Evolutionary conservation across 2,797 vertebrate genomes (phyloP).

Genomic region (Sarcophilus harrisii): DNA sequence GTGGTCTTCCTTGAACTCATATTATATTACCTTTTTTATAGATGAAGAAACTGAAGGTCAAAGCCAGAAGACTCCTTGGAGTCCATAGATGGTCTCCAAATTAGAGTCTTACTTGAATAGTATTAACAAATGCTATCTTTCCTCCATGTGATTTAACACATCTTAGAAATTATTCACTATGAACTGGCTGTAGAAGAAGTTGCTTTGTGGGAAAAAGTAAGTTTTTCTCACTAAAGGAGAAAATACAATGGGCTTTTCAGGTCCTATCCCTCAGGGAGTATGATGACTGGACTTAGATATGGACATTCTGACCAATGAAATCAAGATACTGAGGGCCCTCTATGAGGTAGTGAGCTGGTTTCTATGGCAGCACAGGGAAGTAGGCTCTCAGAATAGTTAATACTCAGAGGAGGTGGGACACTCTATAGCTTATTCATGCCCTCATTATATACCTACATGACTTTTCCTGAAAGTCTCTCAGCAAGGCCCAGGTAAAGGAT

Average conservation of each 20-base stretch:
- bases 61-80: background rate
- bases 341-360: slow-evolving; percentile 43
- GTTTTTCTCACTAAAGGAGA: background rate
- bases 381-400: background rate
- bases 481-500: background rate
- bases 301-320: background rate
- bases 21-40: background rate
- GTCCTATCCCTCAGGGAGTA: background rate
- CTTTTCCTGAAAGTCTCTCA: background rate
- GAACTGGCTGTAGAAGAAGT: background rate
- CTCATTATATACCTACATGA: background rate
- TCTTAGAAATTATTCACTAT: background rate
- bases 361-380: background rate
- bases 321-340: slow-evolving; percentile 38
- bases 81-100: background rate
- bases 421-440: background rate
- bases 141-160: background rate
- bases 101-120: background rate
- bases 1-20: background rate
- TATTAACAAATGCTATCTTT: background rate
- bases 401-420: background rate
- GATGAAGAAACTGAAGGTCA: background rate
- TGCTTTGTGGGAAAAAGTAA: background rate
- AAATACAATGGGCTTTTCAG: background rate
- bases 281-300: background rate